phyloP scores from a whole-genome alignment of 2,113 vertebrate genomes.

The Xiphias gladius region DNA sequence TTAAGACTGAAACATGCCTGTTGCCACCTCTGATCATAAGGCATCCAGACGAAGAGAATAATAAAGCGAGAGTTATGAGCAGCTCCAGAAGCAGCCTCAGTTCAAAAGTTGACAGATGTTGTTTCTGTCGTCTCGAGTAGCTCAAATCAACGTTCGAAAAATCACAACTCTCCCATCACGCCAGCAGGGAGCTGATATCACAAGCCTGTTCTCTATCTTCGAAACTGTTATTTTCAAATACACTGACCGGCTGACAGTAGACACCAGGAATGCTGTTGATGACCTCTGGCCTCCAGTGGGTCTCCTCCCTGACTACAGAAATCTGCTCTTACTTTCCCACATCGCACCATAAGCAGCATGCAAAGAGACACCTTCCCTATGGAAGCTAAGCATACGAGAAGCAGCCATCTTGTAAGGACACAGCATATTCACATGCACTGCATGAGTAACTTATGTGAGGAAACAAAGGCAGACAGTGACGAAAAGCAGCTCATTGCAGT shows the following conservation, averaged over 20 bases:
- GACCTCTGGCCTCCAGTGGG: not conserved
- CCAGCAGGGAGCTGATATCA: not conserved
- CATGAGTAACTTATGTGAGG: not conserved
- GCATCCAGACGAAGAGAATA: slow-evolving; percentile 25
- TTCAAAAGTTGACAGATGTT: not conserved
- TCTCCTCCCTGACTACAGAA: not conserved
- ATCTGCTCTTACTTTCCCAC: not conserved
- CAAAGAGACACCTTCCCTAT: not conserved
- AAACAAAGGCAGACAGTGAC: slow-evolving; percentile 17
- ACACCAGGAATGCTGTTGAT: not conserved
- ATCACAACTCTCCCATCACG: not conserved
- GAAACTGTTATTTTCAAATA: not conserved
- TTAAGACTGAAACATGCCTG: not conserved
- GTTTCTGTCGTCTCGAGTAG: not conserved
- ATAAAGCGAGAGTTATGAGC: not conserved
- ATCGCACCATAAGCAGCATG: slow-evolving; percentile 9
- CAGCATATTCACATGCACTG: not conserved
- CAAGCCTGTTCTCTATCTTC: not conserved
- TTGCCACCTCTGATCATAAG: slow-evolving; percentile 34
- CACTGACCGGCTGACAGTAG: not conserved
- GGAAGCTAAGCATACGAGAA: not conserved
- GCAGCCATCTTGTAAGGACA: not conserved
- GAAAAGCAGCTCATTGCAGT: not conserved
- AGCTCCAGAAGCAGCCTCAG: slow-evolving; percentile 37
- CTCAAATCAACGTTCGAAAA: not conserved